Base-by-base conservation (phyloP, 2,113 vertebrate species). In the Halcyon malimbica region DNA sequence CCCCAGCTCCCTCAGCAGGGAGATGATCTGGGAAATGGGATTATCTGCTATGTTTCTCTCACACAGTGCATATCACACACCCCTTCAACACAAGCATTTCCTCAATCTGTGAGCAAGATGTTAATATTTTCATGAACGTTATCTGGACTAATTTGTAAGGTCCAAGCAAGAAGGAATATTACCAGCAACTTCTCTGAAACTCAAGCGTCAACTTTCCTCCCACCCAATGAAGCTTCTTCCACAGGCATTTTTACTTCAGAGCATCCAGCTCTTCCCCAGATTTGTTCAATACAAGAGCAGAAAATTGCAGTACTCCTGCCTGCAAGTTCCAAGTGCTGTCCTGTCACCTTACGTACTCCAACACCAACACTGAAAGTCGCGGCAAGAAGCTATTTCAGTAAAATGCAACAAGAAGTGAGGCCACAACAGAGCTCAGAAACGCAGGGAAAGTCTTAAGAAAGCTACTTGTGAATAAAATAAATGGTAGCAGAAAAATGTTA, bases 291-390 rank as follows among this genome's bases (percentile, higher is more conserved):
- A 33, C 41, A 70, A 31, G 14, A 48, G 44, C 5, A 0, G 37
- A 57, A 75, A 64, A 44, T 4, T 53, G 51, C 13, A 56, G 23
- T 9, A 75, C 12, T 46, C 6, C 41, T 16, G 44, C 37, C 20
- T 31, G 31, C 42, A 42, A 79, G 2, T 44, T 68, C 41, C 62
- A 42, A 16, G 25, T 9, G 16, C 50, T 53, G 31, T 29, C 26
- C 54, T 44, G 13, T 25, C 75, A 59, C 24, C 15, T 54, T 8
- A 28, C 56, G 8, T 5, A 28, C 13, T 35, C n/a, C 0, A 0
- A 79, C 16, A 79, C 11, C 37, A 82, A 59, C 39, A 35, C 11
- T 1, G 0, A 11, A 68, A 77, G 33, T 26, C 75, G 76, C 0
- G 0, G 51, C 16, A 78, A 67, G 6, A 17, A 4, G 21, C 1